A percentile compares a stretch with the other conserved stretches of the same genome.
Conservation (phyloP, 1,140 invertebrate species). For the Lamellibrachia luymesi region DNA sequence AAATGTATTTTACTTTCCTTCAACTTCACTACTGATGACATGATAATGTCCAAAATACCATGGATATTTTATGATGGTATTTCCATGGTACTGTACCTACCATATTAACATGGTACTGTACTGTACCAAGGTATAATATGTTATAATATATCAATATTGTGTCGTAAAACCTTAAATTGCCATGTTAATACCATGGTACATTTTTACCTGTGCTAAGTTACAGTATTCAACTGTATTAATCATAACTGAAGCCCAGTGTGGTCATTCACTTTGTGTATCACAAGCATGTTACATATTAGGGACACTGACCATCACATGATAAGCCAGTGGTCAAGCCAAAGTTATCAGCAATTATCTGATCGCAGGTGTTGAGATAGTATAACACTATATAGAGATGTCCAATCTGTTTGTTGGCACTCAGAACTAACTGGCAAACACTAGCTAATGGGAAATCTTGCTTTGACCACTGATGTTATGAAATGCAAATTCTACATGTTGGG, state of each 20-base stretch:
- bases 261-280: background rate
- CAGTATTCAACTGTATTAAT: no score
- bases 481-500: background rate
- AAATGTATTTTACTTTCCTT: no score
- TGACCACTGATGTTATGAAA: background rate
- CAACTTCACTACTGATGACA: no score
- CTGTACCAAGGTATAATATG: no score
- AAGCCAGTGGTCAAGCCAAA: background rate
- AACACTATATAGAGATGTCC: background rate
- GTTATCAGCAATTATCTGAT: background rate
- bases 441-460: background rate
- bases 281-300: background rate
- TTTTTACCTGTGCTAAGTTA: no score
- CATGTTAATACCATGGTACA: no score
- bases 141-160: no score
- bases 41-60: no score
- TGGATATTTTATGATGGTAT: no score
- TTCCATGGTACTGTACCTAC: no score
- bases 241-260: background rate
- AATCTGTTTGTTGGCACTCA: background rate
- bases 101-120: no score
- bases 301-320: background rate
- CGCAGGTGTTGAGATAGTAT: background rate
- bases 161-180: no score
- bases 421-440: background rate